A percentile compares a stretch with the other conserved stretches of the same genome.
These are phyloP conservation scores for Corythaixoides concolor DNA, from an alignment of 2,113 vertebrate genomes.

Conservation along the genomic window DNA sequence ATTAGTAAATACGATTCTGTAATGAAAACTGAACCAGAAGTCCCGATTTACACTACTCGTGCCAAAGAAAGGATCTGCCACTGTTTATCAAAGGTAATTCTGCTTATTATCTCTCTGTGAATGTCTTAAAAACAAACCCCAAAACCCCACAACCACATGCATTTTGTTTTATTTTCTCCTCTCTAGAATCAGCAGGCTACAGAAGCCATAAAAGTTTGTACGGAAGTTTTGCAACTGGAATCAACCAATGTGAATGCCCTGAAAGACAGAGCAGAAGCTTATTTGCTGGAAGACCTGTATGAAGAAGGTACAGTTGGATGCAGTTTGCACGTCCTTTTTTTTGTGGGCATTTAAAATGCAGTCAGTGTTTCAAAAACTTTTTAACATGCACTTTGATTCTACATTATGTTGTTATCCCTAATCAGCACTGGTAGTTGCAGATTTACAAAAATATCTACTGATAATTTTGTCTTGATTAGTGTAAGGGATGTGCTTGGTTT, in stretches of 20 bases:
- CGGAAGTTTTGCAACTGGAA: slow-evolving; percentile 84
- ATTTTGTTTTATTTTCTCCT: background rate
- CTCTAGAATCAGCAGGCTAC: slow-evolving; percentile 82
- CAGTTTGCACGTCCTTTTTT: background rate
- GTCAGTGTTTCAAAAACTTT: background rate
- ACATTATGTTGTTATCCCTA: background rate
- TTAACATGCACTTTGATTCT: background rate
- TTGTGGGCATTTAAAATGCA: background rate
- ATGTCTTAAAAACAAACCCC: background rate
- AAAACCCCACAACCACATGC: background rate
- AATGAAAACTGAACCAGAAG: slow-evolving; percentile 88
- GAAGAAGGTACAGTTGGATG: slow-evolving; percentile 83
- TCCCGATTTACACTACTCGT: slow-evolving; percentile 79
- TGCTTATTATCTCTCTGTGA: background rate
- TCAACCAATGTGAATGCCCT: slow-evolving; percentile 86
- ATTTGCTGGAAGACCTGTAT: slow-evolving; percentile 90
- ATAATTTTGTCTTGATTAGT: slow-evolving; percentile 36
- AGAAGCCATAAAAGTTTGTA: slow-evolving; percentile 86
- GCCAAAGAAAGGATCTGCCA: slow-evolving; percentile 95
- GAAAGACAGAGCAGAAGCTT: slow-evolving; percentile 93
- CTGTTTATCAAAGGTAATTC: slow-evolving; percentile 87
- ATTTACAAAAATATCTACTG: background rate
- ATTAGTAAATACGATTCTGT: slow-evolving; percentile 87
- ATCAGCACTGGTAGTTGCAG: background rate
- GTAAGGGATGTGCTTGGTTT: background rate